A percentile compares a stretch with the other conserved stretches of the same genome.
phyloP scores from a whole-genome alignment of 2,113 vertebrate genomes.

The Pollachius pollachius region DNA sequence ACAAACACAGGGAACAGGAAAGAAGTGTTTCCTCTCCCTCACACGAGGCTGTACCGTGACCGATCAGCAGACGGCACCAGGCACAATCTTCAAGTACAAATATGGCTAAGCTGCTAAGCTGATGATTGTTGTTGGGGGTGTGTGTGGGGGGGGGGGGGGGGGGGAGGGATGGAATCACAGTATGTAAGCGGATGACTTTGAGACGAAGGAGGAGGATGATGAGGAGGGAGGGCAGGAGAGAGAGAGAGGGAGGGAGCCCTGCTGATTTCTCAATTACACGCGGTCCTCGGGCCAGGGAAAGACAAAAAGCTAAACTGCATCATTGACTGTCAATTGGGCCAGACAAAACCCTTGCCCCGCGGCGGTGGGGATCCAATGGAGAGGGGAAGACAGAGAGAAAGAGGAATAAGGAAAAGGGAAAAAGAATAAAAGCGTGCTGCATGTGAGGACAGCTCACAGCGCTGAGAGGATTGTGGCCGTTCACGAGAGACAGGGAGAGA shows the following conservation, averaged over 20 bases:
- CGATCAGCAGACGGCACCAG: constrained; percentile 63
- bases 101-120: constrained; percentile 76
- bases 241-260: constrained; percentile 52
- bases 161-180: constrained; percentile 57
- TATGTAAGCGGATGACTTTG: constrained; percentile 78
- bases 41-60: constrained; percentile 51
- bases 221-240: background rate
- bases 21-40: constrained; percentile 60
- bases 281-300: constrained; percentile 58
- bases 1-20: too few relatives aligned
- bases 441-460: background rate
- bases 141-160: too few relatives aligned
- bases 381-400: background rate
- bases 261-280: constrained; percentile 80
- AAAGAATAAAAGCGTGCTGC: background rate
- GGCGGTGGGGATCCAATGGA: too few relatives aligned
- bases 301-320: constrained; percentile 48
- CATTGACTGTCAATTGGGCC: constrained; percentile 62
- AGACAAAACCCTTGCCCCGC: constrained; percentile 21
- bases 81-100: constrained; percentile 79
- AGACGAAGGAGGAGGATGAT: constrained; percentile 20
- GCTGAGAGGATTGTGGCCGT: background rate
- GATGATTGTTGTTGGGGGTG: constrained; percentile 67
- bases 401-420: background rate
- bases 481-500: background rate